Conservation (phyloP, 2,888 invertebrate species). For the Meganola albula region DNA sequence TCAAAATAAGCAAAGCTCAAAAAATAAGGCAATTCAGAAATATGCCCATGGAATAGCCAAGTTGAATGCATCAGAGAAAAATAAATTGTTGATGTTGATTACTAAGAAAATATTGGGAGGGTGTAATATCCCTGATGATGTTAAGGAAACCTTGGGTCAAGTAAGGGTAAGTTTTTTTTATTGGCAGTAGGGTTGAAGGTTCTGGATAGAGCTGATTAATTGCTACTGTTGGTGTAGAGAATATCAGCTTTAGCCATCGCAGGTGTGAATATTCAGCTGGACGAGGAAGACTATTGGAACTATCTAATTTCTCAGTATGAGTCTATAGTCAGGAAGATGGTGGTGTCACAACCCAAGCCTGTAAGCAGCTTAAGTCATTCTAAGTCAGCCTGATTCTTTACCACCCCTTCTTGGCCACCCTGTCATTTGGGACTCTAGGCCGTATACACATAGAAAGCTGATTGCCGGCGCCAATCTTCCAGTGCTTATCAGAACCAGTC, state of each 20-base stretch:
- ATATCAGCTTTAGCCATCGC: too few relatives aligned
- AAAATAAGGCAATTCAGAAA: conserved; percentile 33
- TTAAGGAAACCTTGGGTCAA: conserved; percentile 24
- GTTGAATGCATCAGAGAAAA: conserved; percentile 46
- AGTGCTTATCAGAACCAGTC: not conserved
- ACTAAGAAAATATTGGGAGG: conserved; percentile 56
- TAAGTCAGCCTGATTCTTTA: too few relatives aligned
- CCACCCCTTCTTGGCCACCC: too few relatives aligned
- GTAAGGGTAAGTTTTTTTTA: conserved; percentile 33
- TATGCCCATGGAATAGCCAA: conserved; percentile 50
- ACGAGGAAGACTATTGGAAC: too few relatives aligned
- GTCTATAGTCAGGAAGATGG: not conserved
- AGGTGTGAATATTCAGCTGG: too few relatives aligned
- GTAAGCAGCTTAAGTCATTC: too few relatives aligned
- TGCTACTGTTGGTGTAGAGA: too few relatives aligned
- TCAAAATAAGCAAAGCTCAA: conserved; percentile 22
- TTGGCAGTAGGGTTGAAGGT: too few relatives aligned
- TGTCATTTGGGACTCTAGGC: too few relatives aligned
- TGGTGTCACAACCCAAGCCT: not conserved
- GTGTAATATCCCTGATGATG: conserved; percentile 34
- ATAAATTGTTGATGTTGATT: conserved; percentile 47
- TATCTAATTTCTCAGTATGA: too few relatives aligned
- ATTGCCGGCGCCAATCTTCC: not conserved
- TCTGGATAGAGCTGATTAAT: too few relatives aligned
- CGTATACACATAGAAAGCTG: not conserved